phyloP scores from a whole-genome alignment of 2,113 vertebrate species.

The Erythrolamprus reginae region DNA sequence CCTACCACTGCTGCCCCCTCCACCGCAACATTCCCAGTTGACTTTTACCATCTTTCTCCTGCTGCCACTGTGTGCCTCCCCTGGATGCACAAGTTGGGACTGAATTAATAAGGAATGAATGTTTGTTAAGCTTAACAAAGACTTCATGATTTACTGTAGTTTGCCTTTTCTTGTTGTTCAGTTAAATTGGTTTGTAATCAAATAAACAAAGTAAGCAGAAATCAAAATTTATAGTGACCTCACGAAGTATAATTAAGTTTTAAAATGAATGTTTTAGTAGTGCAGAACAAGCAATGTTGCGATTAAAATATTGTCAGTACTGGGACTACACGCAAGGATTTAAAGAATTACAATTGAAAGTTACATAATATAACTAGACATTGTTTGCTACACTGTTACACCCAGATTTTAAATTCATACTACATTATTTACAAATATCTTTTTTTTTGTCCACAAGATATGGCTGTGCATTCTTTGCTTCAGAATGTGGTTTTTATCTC shows the following conservation, averaged over 20 bases:
- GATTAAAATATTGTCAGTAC: background rate
- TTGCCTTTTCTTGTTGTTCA: background rate
- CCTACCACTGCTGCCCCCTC: background rate
- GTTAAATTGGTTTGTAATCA: background rate
- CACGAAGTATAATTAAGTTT: background rate
- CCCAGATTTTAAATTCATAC: background rate
- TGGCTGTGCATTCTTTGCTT: background rate
- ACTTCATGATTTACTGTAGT: background rate
- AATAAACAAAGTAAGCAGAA: background rate
- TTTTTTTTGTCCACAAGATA: background rate
- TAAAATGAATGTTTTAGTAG: background rate
- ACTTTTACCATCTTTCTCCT: background rate
- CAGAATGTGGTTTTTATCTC: background rate
- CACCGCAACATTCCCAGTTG: background rate
- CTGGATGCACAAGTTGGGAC: too few relatives aligned
- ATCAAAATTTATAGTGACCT: background rate
- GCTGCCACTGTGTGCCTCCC: too few relatives aligned
- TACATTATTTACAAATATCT: background rate
- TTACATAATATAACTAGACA: background rate
- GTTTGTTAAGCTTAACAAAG: background rate
- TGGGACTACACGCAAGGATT: background rate
- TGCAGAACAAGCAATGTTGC: background rate
- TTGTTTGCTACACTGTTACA: background rate
- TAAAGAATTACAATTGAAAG: background rate
- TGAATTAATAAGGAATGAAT: too few relatives aligned